phyloP scores from a whole-genome alignment of 2,888 invertebrate species.

The Heteromyza rotundicornis region DNA sequence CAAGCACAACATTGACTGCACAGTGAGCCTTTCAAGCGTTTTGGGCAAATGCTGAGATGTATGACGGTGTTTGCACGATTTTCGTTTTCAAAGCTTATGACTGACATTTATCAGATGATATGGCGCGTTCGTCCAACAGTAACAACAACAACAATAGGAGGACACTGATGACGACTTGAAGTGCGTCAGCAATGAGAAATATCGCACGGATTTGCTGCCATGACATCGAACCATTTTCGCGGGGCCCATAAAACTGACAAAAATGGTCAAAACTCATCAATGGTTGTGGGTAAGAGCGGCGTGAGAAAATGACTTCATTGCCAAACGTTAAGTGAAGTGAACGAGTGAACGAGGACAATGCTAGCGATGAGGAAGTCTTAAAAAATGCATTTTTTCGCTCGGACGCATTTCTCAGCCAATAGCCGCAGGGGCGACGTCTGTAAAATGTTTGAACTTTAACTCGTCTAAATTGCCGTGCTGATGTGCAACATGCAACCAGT shows the following conservation, averaged over 20 bases:
- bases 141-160: conserved; percentile 29
- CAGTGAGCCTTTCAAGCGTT: not conserved
- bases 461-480: not conserved
- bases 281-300: not conserved
- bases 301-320: conserved; percentile 6
- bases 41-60: conserved; percentile 20
- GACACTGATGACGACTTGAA: conserved; percentile 13
- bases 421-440: not conserved
- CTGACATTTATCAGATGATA: conserved; percentile 33
- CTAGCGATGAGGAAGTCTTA: no score
- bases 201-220: conserved; percentile 22
- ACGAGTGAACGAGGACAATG: no score
- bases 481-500: not conserved
- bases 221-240: conserved; percentile 12
- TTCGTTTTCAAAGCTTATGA: conserved; percentile 31
- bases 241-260: not conserved
- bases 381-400: not conserved
- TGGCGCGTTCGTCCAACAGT: conserved; percentile 32
- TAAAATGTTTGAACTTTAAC: not conserved
- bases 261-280: not conserved
- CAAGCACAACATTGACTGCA: not conserved
- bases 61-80: conserved; percentile 29
- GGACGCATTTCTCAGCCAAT: not conserved
- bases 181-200: conserved; percentile 8
- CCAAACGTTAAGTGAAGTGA: not conserved